Conservation (phyloP, 2,888 invertebrate species). For the Oscheius sp. region DNA sequence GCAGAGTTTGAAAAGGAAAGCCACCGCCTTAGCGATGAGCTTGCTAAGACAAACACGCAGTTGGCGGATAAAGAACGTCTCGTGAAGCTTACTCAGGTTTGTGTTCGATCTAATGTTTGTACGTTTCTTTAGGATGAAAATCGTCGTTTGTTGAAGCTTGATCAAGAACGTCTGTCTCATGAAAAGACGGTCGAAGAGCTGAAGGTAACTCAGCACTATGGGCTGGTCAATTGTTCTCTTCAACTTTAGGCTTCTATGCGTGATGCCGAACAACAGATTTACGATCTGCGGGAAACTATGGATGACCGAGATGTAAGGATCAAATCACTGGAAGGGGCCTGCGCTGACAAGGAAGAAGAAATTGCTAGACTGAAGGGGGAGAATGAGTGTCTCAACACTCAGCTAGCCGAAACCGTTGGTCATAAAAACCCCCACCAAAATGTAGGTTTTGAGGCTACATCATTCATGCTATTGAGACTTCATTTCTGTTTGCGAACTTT, state of each 20-base stretch:
- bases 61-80: too few species aligned
- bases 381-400: constrained; percentile 25
- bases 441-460: neutral
- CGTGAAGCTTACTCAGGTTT: too few species aligned
- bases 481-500: too few species aligned
- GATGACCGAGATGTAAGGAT: neutral
- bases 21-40: too few species aligned
- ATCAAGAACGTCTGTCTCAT: neutral
- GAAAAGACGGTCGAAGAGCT: neutral
- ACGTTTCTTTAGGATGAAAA: neutral
- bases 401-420: neutral
- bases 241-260: neutral
- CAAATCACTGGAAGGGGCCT: neutral
- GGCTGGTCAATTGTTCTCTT: neutral
- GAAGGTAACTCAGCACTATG: neutral
- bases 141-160: neutral
- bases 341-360: constrained; percentile 7
- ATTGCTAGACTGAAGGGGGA: constrained; percentile 23
- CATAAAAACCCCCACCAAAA: neutral
- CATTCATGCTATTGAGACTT: too few species aligned
- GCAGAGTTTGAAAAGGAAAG: too few species aligned
- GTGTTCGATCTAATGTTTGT: too few species aligned
- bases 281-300: neutral
- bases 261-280: neutral
- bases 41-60: too few species aligned